Percentiles rank a stretch among this genome's conserved stretches.
Evolutionary conservation across 1,140 invertebrate species (phyloP).

Genomic region (Myzus persicae): DNA sequence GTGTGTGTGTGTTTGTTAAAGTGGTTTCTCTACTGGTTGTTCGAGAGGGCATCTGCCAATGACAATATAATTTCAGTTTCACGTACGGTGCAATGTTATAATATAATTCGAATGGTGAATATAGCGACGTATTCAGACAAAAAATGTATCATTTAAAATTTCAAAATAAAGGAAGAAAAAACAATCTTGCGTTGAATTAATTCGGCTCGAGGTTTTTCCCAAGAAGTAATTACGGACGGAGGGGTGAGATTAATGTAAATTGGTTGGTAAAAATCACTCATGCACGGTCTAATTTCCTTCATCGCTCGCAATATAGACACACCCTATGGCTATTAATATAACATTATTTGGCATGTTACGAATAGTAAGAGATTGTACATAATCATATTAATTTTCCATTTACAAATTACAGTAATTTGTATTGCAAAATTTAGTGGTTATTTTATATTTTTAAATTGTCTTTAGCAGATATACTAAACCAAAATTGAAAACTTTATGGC

Average conservation of each 20-base stretch:
- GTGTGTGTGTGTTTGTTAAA: not conserved
- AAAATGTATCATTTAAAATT: not conserved
- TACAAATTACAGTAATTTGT: not conserved
- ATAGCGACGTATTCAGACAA: not conserved
- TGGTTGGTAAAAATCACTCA: slow-evolving; percentile 12
- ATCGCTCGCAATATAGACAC: not conserved
- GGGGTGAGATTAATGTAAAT: slow-evolving; percentile 38
- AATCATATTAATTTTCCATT: not conserved
- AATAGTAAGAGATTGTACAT: not conserved
- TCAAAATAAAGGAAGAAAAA: not conserved
- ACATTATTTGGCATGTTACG: not conserved
- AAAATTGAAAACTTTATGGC: not conserved
- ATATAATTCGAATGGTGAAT: not conserved
- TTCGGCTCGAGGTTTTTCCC: not conserved
- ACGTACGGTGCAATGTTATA: not conserved
- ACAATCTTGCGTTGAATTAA: not conserved
- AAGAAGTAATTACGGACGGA: not conserved
- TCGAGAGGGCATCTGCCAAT: not conserved
- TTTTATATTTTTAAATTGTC: not conserved
- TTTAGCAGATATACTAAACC: not conserved
- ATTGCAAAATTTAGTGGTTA: not conserved
- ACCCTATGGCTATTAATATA: slow-evolving; percentile 11
- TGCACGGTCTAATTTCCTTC: not conserved
- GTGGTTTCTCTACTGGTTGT: not conserved
- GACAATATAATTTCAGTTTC: slow-evolving; percentile 3